phyloP scores from a whole-genome alignment of 37 sponge, comb jelly and placozoan species.

The Cladorhizidae sp. region DNA sequence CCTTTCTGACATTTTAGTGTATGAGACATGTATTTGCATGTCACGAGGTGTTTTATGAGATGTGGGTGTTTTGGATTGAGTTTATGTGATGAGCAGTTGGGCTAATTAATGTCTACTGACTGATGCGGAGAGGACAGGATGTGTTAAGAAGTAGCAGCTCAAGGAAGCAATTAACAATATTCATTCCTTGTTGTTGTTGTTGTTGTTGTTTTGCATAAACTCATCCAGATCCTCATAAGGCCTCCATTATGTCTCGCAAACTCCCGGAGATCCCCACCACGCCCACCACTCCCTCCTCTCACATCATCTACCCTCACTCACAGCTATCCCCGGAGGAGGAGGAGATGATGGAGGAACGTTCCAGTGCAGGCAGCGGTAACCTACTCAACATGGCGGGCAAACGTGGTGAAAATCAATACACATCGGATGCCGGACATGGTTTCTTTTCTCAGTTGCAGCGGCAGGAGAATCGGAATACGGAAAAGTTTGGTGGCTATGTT shows the following conservation, averaged over 20 bases:
- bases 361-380: constrained; percentile 19
- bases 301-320: not conserved
- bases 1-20: too few relatives aligned
- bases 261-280: constrained; percentile 5
- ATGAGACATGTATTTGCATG: too few relatives aligned
- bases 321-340: not conserved
- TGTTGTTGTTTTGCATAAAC: too few relatives aligned
- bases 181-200: too few relatives aligned
- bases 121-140: too few relatives aligned
- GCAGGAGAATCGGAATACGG: not conserved
- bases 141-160: too few relatives aligned
- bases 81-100: not conserved
- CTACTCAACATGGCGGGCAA: constrained; percentile 6
- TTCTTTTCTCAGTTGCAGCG: constrained; percentile 48
- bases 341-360: not conserved
- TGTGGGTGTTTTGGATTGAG: too few relatives aligned
- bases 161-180: too few relatives aligned
- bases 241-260: not conserved
- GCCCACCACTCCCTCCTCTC: constrained; percentile 3
- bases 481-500: constrained; percentile 21
- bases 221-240: not conserved
- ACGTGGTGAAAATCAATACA: not conserved
- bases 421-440: not conserved
- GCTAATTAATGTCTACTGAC: too few relatives aligned
- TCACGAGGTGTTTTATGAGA: too few relatives aligned